A percentile compares a stretch with the other conserved stretches of the same genome.
phyloP scores from a whole-genome alignment of 2,113 vertebrate genomes.

The Blennius ocellaris region DNA sequence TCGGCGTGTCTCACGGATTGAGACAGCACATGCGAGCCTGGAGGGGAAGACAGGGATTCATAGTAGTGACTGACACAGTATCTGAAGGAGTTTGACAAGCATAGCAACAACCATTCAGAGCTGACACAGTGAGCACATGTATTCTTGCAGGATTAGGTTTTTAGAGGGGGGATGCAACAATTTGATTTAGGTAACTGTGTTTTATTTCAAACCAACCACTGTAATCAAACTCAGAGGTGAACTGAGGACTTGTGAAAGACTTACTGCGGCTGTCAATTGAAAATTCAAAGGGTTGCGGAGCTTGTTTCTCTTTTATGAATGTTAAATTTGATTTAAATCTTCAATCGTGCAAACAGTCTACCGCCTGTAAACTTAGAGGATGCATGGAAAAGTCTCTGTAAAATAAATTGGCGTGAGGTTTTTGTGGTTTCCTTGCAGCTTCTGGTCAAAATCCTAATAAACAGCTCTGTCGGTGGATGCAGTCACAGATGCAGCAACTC shows the following conservation, averaged over 20 bases:
- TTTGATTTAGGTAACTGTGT: neutral
- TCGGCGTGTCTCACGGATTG: slow-evolving; percentile 10
- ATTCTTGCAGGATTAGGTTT: slow-evolving; percentile 8
- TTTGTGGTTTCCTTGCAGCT: neutral
- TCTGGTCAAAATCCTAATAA: slow-evolving; percentile 8
- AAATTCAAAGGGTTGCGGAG: neutral
- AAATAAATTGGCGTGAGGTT: neutral
- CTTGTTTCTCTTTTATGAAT: slow-evolving; percentile 1
- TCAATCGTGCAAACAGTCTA: neutral
- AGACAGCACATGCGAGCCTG: slow-evolving; percentile 14
- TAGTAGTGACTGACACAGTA: slow-evolving; percentile 52
- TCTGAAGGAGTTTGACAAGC: slow-evolving; percentile 50
- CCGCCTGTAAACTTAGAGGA: neutral
- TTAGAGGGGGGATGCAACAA: slow-evolving; percentile 7
- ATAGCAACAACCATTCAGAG: slow-evolving; percentile 42
- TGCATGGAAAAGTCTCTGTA: neutral
- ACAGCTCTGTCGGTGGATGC: neutral
- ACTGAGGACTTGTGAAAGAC: neutral
- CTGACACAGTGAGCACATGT: slow-evolving; percentile 46
- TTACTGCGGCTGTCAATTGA: neutral
- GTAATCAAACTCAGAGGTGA: neutral
- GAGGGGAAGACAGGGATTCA: neutral
- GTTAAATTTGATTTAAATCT: neutral
- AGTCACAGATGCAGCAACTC: slow-evolving; percentile 14
- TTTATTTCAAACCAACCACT: neutral